Evolutionary conservation across 2,888 invertebrate species (phyloP).

Genomic region (Nomada flava): DNA sequence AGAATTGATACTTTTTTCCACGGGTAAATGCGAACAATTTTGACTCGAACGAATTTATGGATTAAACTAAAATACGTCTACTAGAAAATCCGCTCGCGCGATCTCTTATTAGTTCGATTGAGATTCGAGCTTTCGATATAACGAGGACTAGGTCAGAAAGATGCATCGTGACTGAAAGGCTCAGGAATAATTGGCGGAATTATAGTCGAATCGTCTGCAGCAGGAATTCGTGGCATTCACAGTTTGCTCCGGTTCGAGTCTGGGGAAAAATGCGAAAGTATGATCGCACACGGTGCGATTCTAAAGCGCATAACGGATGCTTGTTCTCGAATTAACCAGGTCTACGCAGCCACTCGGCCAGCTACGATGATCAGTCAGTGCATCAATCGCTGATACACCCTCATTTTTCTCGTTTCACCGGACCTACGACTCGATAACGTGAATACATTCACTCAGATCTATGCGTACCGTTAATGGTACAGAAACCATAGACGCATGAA

Average conservation of each 20-base stretch:
- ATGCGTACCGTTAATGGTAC: background rate
- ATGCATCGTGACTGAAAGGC: no score
- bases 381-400: constrained; percentile 23
- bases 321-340: constrained; percentile 65
- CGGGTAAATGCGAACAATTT: no score
- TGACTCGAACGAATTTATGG: no score
- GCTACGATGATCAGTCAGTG: constrained; percentile 31
- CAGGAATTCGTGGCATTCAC: constrained; percentile 18
- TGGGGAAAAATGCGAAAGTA: constrained; percentile 61
- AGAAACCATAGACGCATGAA: constrained; percentile 25
- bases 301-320: constrained; percentile 66
- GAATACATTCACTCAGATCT: constrained; percentile 23
- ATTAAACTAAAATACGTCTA: no score
- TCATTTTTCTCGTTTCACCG: constrained; percentile 27
- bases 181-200: background rate
- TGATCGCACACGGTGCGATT: constrained; percentile 45
- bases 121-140: no score
- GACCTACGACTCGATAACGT: constrained; percentile 39
- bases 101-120: no score
- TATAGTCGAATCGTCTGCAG: background rate
- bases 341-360: constrained; percentile 60
- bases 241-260: background rate
- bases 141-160: no score
- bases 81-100: no score
- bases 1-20: no score